phyloP scores from a whole-genome alignment of 1,140 invertebrate genomes.

The Orussus abietinus region DNA sequence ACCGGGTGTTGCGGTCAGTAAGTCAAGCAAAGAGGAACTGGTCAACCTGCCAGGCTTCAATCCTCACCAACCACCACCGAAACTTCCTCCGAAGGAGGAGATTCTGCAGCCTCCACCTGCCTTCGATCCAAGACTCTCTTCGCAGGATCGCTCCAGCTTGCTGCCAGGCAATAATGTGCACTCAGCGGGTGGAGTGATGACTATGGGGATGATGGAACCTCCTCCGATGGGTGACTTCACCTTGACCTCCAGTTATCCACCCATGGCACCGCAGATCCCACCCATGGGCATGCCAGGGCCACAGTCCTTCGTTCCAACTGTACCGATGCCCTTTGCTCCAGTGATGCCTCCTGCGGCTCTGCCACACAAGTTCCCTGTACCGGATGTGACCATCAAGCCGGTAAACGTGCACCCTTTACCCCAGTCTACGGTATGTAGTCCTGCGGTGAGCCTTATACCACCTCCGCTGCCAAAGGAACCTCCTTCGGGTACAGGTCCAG shows the following conservation, averaged over 20 bases:
- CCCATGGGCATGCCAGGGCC: constrained; percentile 7
- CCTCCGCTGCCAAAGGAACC: constrained; percentile 6
- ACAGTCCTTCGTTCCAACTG: constrained; percentile 14
- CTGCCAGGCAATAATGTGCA: too few species aligned
- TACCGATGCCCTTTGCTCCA: constrained; percentile 19
- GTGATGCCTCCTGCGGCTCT: constrained; percentile 12
- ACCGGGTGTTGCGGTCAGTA: too few species aligned
- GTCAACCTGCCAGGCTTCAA: constrained; percentile 11
- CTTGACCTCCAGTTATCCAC: too few species aligned
- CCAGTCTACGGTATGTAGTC: background rate
- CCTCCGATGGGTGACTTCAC: too few species aligned
- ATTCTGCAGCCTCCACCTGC: constrained; percentile 23
- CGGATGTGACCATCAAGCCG: constrained; percentile 1
- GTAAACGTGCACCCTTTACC: constrained; percentile 10
- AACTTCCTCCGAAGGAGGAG: constrained; percentile 10
- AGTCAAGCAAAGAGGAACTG: background rate
- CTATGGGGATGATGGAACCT: too few species aligned
- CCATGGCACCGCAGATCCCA: constrained; percentile 10
- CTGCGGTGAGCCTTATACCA: too few species aligned
- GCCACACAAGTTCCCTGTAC: too few species aligned
- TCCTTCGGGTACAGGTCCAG: too few species aligned
- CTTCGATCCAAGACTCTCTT: constrained; percentile 27
- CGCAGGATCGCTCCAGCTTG: constrained; percentile 12
- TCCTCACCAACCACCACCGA: constrained; percentile 14
- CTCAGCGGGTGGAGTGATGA: too few species aligned